Base-by-base conservation (phyloP, 2,888 invertebrate genomes). In the Empis stercorea region DNA sequence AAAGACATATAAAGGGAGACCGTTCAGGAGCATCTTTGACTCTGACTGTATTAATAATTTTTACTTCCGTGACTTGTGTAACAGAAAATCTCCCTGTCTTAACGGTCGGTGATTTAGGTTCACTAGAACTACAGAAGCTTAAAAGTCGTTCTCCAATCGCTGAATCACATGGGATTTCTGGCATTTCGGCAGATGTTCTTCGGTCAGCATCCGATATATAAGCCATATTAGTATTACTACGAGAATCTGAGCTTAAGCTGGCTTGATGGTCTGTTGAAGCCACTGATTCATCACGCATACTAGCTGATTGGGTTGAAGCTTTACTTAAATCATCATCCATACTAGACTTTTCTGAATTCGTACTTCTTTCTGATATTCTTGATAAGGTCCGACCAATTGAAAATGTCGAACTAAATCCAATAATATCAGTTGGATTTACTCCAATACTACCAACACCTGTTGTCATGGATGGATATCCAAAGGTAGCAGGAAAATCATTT, bases 281-380 rank as follows among this genome's bases (percentile, higher is more conserved):
- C 30, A 85, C 71, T 0, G 87, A 87, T 63, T 87, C 87, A 62
- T 88, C 88, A 56, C 87, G 86, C 53, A 87, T 76, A 63, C 87
- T 87, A 48, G 86, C 84, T 4, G 87, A 87, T 51, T 86, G 79
- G 2, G 87, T 86, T 51, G 86, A 86, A 4, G 84, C 87, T 66
- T 87, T 88, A 30, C 87, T 87, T 0, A 86, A 84, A 70, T 88
- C 87, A 63, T 87, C 87, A 58, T 87, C 81, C 51, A 86, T 81
- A 60, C 87, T 87, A 3, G 86, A 85, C 65, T 88, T 88, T 63
- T 88, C 88, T 0, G 88, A 88, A 11, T 87, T 87, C 10, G 89
- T 89, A 55, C 88, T 89, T 39, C 88, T 75, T 68, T 91, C 91
- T 0, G 88, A 89, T 61, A 91, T 91, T 52, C 89, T 74, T 1